phyloP scores from a whole-genome alignment of 2,888 invertebrate species.

The Chaetogeoica ovagalla region DNA sequence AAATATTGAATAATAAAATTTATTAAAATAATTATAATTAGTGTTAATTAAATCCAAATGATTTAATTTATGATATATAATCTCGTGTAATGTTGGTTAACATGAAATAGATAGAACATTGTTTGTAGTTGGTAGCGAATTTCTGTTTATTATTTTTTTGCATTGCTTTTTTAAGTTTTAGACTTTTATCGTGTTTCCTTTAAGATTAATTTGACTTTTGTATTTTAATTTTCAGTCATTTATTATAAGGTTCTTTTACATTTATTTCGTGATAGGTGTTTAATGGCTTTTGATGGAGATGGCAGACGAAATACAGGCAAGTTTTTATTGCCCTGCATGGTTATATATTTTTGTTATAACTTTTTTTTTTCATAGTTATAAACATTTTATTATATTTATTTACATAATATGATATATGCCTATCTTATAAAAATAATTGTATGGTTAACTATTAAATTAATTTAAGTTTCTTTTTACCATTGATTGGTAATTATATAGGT shows the following conservation, averaged over 20 bases:
- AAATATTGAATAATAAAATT: neutral
- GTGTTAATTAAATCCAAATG: neutral
- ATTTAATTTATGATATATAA: neutral
- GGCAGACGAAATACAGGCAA: conserved; percentile 49
- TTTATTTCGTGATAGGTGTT: conserved; percentile 35
- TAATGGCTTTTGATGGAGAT: conserved; percentile 53
- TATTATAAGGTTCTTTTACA: neutral
- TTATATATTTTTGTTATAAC: conserved; percentile 3
- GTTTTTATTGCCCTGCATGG: conserved; percentile 9
- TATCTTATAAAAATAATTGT: neutral
- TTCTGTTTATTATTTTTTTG: conserved; percentile 50
- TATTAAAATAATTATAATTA: neutral
- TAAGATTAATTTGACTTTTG: neutral
- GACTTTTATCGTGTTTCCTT: neutral
- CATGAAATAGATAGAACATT: conserved; percentile 47
- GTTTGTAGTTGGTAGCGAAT: conserved; percentile 46
- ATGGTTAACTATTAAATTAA: neutral
- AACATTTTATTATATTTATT: neutral
- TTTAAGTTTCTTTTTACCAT: neutral
- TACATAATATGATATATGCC: neutral
- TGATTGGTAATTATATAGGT: neutral
- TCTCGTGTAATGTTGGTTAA: conserved; percentile 33
- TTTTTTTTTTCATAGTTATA: neutral
- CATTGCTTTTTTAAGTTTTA: conserved; percentile 27
- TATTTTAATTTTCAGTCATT: conserved; percentile 8